These are phyloP conservation scores for Spermophilus dauricus DNA, from an alignment of 2,113 vertebrate species.

Conservation along the genomic window DNA sequence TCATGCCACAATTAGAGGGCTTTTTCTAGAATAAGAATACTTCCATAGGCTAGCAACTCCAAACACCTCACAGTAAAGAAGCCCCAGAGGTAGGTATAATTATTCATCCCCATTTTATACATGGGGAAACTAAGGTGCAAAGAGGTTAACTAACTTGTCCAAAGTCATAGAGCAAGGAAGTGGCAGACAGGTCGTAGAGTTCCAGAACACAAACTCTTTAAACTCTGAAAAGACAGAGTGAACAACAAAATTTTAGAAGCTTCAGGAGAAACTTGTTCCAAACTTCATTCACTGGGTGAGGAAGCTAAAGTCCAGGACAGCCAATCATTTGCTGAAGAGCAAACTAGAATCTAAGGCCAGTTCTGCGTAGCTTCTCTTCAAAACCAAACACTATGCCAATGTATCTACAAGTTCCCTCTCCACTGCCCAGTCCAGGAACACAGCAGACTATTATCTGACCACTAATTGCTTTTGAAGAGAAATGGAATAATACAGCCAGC, in stretches of 20 bases:
- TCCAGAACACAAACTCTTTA: constrained; percentile 16
- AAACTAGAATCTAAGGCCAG: neutral
- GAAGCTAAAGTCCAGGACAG: neutral
- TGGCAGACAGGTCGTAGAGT: neutral
- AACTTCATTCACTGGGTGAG: neutral
- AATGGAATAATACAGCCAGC: neutral
- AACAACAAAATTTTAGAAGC: neutral
- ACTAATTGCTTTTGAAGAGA: constrained; percentile 9
- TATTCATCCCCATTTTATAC: neutral
- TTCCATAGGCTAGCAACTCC: neutral
- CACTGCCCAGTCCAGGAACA: neutral
- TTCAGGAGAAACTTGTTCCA: neutral
- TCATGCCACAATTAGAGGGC: neutral
- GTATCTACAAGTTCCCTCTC: neutral
- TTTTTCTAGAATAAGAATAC: neutral
- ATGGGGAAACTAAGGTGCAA: neutral
- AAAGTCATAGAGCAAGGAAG: constrained; percentile 10
- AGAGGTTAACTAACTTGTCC: neutral
- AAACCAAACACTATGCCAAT: neutral
- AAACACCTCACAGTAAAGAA: neutral
- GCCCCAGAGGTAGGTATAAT: neutral
- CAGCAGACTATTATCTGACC: neutral
- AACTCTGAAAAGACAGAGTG: neutral
- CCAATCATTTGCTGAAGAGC: neutral
- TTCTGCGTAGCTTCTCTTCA: neutral